A percentile compares a stretch with the other conserved stretches of the same genome.
These are phyloP conservation scores for Oscheius sp. DNA, from an alignment of 2,888 invertebrate species.

Conservation along the genomic window DNA sequence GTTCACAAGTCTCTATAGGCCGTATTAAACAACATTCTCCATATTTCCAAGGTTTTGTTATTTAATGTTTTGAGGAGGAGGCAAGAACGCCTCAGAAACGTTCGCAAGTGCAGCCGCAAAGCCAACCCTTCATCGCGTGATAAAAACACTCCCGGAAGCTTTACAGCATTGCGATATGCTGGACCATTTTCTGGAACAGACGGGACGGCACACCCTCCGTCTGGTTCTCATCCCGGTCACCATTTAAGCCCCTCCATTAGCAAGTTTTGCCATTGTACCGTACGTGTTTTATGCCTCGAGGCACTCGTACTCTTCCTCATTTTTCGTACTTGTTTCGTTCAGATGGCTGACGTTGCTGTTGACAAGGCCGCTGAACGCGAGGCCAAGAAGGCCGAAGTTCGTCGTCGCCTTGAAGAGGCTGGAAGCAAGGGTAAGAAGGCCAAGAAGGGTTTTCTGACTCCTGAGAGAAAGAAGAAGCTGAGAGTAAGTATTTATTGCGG, in stretches of 20 bases:
- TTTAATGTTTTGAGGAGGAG: background rate
- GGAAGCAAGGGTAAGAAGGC: slow-evolving; percentile 83
- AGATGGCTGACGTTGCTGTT: slow-evolving; percentile 55
- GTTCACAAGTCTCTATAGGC: no score
- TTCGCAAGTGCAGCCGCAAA: slow-evolving; percentile 6
- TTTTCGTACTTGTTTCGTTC: slow-evolving; percentile 22
- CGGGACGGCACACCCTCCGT: slow-evolving; percentile 1
- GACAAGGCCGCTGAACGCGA: slow-evolving; percentile 94
- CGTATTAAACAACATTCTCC: no score
- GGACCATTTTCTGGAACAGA: slow-evolving; percentile 19
- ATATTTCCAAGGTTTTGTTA: background rate
- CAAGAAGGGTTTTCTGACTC: slow-evolving; percentile 99
- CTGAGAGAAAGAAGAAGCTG: slow-evolving; percentile 99
- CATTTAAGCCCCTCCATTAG: background rate
- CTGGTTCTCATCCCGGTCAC: slow-evolving; percentile 17
- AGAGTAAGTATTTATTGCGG: slow-evolving; percentile 80
- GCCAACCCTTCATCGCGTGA: slow-evolving; percentile 30
- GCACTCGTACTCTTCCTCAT: background rate
- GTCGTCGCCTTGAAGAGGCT: slow-evolving; percentile 97
- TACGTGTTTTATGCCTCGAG: background rate
- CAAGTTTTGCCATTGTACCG: background rate
- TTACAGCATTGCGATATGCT: slow-evolving; percentile 30
- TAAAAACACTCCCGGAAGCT: slow-evolving; percentile 33
- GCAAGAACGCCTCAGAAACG: background rate
- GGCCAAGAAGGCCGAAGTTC: slow-evolving; percentile 93